Conservation (phyloP, 2,113 vertebrate species). For the Dromiciops gliroides region DNA sequence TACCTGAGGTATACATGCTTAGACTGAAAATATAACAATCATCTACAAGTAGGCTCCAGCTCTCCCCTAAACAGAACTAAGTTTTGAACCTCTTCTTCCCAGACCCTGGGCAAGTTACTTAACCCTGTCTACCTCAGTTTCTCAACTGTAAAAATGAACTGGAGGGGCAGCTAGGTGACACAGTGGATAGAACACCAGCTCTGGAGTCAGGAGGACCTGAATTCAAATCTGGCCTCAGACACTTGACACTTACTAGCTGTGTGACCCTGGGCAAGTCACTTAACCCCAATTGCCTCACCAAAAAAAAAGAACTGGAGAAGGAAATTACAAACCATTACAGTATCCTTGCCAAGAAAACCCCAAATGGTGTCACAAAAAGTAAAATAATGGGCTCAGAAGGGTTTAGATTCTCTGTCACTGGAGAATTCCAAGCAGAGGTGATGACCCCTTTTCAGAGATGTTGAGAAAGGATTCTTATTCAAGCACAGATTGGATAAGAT, state of each 20-base stretch:
- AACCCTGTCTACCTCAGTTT: too few species aligned
- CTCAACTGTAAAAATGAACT: too few species aligned
- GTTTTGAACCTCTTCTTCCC: not conserved
- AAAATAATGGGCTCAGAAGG: not conserved
- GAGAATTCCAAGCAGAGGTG: not conserved
- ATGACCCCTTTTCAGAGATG: not conserved
- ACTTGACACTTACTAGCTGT: too few species aligned
- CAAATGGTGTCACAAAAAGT: not conserved
- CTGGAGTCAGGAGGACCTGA: too few species aligned
- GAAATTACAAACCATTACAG: not conserved
- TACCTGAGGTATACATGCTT: not conserved
- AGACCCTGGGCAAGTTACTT: not conserved
- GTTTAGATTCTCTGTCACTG: not conserved
- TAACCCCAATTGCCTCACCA: too few species aligned
- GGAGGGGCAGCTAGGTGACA: too few species aligned
- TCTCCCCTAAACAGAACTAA: not conserved
- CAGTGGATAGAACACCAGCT: too few species aligned
- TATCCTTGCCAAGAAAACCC: not conserved
- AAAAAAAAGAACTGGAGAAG: too few species aligned
- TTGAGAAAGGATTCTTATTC: not conserved
- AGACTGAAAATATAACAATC: not conserved
- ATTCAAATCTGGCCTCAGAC: too few species aligned
- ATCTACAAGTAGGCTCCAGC: not conserved
- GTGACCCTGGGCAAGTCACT: not conserved
- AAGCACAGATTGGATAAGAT: not conserved